Evolutionary conservation across 2,797 vertebrate species (phyloP), one percentile per base, ranked within the genome.

Genomic region (Paramormyrops hopkinsi): DNA sequence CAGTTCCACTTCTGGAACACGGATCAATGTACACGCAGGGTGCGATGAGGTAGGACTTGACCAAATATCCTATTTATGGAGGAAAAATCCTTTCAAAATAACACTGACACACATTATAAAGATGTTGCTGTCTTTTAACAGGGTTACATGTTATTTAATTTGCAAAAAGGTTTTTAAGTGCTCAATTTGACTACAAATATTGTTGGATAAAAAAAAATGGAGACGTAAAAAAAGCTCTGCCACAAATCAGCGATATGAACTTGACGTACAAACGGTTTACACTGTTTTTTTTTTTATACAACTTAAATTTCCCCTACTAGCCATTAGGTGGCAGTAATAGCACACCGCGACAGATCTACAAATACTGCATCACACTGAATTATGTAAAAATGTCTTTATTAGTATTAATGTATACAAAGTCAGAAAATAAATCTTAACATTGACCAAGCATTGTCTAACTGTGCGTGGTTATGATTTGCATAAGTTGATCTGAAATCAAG

Each of bases 361-460:
- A 51, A 85, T 22, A 4, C n/a, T 25, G 48, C 22, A 48, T 87
- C 85, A 59, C 86, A 87, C 25, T 33, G 25, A 53, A 62, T 41
- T 87, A 56, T 14, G 56, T 29, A 89, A 69, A 86, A 89, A 73
- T 6, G 29, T 51, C 7, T 53, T 94, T 93, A 93, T 92, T 93
- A 92, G 79, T 65, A n/a, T 89, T 29, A 89, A 90, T 88, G 90
- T 86, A 51, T 82, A 83, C 41, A 88, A 92, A 90, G 2, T 84
- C 87, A 88, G 87, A 76, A 17, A 53, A 89, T 37, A 2, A 56
- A 44, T 90, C 85, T 25, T 44, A 44, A 12, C 88, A 91, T 89
- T 88, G 22, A 86, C 69, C 83, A 69, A 69, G 53, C 33, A 90
- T 89, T 29, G 44, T 79, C 29, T 65, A 88, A 37, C 82, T 88